phyloP scores from a whole-genome alignment of 1,140 invertebrate species.

The Drosophila bocki region DNA sequence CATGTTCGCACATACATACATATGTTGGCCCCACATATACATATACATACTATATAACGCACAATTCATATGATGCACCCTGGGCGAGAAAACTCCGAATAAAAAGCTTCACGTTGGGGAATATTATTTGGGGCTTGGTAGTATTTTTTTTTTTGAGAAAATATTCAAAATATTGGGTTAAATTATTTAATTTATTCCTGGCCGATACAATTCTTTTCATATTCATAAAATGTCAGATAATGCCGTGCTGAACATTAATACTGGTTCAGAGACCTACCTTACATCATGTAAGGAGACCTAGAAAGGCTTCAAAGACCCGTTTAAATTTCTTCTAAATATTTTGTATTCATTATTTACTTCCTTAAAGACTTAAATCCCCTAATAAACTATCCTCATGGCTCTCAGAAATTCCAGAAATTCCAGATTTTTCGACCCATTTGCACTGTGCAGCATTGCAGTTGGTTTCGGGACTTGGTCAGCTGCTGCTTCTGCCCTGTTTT shows the following conservation, averaged over 20 bases:
- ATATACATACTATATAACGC: conserved; percentile 15
- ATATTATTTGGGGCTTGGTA: no score
- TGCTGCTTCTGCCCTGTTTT: conserved; percentile 26
- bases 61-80: conserved; percentile 20
- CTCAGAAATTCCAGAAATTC: background rate
- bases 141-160: background rate
- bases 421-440: background rate
- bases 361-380: background rate
- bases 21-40: conserved; percentile 2
- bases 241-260: no score
- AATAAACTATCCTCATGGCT: no score
- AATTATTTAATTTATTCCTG: background rate
- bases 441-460: conserved; percentile 8
- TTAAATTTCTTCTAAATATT: background rate
- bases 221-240: no score
- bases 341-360: no score
- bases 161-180: background rate
- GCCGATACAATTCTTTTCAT: no score
- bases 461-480: conserved; percentile 49
- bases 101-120: no score
- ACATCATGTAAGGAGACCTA: no score
- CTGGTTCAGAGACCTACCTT: no score
- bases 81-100: background rate
- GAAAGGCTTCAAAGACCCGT: background rate
- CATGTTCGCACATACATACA: conserved; percentile 4